Evolutionary conservation across 2,888 invertebrate species (phyloP), one percentile per base, ranked within the genome.

Genomic region (Callosobruchus maculatus): DNA sequence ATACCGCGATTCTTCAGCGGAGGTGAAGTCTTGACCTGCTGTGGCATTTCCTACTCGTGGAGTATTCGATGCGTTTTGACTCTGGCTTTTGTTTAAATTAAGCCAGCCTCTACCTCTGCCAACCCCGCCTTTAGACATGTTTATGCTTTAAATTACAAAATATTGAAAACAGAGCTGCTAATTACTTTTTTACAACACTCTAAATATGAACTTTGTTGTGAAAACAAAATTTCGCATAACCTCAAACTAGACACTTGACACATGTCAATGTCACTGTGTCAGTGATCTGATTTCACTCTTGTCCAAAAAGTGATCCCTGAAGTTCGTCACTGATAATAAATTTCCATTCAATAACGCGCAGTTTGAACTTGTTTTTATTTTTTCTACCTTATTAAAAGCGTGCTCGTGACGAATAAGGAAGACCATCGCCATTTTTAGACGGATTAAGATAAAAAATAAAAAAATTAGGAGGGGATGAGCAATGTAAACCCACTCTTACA

Each of bases 51-150:
- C 73, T 68, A 73, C 72, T 26, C 75, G 75, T 67, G 75, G 70
- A n/a, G n/a, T n/a, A n/a, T n/a, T n/a, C 31, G 75, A 74, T 2
- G 74, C 71, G 21, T 76, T 74, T 67, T 76, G 68, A 66, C 70
- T 76, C 69, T 77, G 77, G 73, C 71, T 77, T 72, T 80, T 79
- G 49, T 72, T 78, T 69, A 82, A 74, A 74, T 81, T 82, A 49
- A 82, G 75, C 82, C 82, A 82, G 21, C 82, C 82, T 73, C 82
- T 77, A 31, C 82, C 82, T 76, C 82, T 78, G 21, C 78, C 81
- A 49, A 78, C 77, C 26, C 80, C 79, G 71, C 74, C 75, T 70
- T 74, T 77, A 9, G 80, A 77, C 80, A 80, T 80, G 30, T 71
- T 74, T 73, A 13, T 20, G 70, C 4, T 22, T 21, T 21, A 21